These are phyloP conservation scores for Phalacrocorax aristotelis DNA, from an alignment of 2,113 vertebrate genomes.

Conservation along the genomic window DNA sequence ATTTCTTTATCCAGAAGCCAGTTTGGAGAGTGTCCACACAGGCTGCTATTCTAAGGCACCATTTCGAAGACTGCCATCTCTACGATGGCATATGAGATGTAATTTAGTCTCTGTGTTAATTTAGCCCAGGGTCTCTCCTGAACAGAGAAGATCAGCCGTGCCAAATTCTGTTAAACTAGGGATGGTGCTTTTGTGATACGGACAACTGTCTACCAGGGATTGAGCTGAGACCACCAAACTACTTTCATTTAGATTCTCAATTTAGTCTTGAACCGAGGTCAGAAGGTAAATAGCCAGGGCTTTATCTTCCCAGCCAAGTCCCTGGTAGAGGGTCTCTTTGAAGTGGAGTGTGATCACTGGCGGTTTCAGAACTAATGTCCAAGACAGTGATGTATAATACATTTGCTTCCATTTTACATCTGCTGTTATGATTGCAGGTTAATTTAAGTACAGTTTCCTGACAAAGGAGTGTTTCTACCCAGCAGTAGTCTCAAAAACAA, in stretches of 20 bases:
- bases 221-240: slow-evolving; percentile 61
- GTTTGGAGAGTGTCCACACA: slow-evolving; percentile 70
- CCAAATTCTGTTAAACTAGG: slow-evolving; percentile 59
- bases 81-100: slow-evolving; percentile 31
- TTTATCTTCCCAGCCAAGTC: slow-evolving; percentile 75
- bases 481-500: slow-evolving; percentile 4
- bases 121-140: slow-evolving; percentile 59
- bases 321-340: slow-evolving; percentile 73
- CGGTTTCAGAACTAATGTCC: slow-evolving; percentile 73
- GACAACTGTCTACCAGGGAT: slow-evolving; percentile 56
- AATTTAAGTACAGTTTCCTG: slow-evolving; percentile 55
- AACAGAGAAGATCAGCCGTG: slow-evolving; percentile 15
- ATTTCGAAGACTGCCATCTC: slow-evolving; percentile 57
- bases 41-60: slow-evolving; percentile 56
- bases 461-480: slow-evolving; percentile 36
- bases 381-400: slow-evolving; percentile 75
- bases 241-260: slow-evolving; percentile 65
- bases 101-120: slow-evolving; percentile 43
- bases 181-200: slow-evolving; percentile 67
- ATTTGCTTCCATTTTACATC: slow-evolving; percentile 60
- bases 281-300: slow-evolving; percentile 73
- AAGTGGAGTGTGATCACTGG: slow-evolving; percentile 69
- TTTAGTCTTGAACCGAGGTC: slow-evolving; percentile 73
- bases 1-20: slow-evolving; percentile 79
- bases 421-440: slow-evolving; percentile 53